Percentiles rank a stretch among this genome's conserved stretches.
These are phyloP conservation scores for Stegophylla sp. DNA, from an alignment of 2,888 invertebrate species.

Conservation along the genomic window DNA sequence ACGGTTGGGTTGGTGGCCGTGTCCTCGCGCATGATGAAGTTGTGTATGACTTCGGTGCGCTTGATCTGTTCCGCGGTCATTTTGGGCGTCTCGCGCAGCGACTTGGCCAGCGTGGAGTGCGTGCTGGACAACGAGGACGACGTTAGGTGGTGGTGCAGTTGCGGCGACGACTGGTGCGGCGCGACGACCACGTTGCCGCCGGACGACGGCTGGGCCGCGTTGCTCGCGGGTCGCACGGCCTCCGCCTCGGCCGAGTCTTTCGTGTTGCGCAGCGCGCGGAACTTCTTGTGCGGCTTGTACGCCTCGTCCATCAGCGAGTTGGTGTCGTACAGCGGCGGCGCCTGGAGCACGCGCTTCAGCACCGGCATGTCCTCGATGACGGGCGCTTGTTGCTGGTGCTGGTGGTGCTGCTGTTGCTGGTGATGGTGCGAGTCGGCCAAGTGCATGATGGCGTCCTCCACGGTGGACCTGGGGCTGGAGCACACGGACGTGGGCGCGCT, in stretches of 20 bases:
- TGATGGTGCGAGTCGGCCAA: conserved; percentile 76
- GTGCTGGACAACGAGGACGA: conserved; percentile 76
- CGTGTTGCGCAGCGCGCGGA: conserved; percentile 78
- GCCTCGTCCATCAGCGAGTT: conserved; percentile 92
- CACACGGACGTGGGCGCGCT: conserved; percentile 78
- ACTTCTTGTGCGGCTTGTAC: conserved; percentile 94
- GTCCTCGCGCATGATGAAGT: conserved; percentile 85
- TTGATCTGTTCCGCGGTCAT: conserved; percentile 93
- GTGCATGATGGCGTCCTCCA: conserved; percentile 65
- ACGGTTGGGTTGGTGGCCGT: conserved; percentile 66
- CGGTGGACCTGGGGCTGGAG: conserved; percentile 83
- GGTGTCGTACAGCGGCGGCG: conserved; percentile 89
- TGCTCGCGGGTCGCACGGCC: conserved; percentile 67
- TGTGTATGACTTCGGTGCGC: conserved; percentile 89
- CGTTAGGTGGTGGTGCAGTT: conserved; percentile 68
- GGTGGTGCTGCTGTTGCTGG: conserved; percentile 66
- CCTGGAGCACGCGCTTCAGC: conserved; percentile 87
- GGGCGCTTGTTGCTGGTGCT: conserved; percentile 62
- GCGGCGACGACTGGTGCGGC: conserved; percentile 63
- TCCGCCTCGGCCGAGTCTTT: conserved; percentile 83
- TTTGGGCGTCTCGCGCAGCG: conserved; percentile 89
- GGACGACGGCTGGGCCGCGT: conserved; percentile 66
- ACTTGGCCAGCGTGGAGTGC: conserved; percentile 87
- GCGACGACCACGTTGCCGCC: conserved; percentile 60
- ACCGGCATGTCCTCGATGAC: conserved; percentile 87